Evolutionary conservation across 2,797 vertebrate genomes (phyloP), one percentile per base, ranked within the genome.

Genomic region (Tenualosa ilisha): DNA sequence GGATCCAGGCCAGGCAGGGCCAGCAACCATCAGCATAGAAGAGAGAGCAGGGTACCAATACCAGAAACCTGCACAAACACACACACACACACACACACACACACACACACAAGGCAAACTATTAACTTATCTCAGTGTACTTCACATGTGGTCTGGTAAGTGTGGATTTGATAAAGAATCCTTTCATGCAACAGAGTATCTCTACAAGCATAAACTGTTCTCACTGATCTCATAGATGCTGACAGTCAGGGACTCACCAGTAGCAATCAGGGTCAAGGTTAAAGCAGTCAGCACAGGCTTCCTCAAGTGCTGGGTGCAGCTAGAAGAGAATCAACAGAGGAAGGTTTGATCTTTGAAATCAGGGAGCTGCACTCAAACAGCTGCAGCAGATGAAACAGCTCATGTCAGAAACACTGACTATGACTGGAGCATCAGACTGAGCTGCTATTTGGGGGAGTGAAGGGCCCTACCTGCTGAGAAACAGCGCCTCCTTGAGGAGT

Each of bases 31-130:
- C 40, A 43, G 15, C 2, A 22, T 17, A 79, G 72, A 79, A 6
- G 72, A 22, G 6, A 20, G 72, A 79, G 37, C 17, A 79, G 72
- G 72, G 7, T 22, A 79, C 40, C 37, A 79, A 37, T 22, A 79
- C 72, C 72, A 79, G 37, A 20, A 79, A 22, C 72, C 72, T 79
- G 20, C 72, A 79, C 40, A 46, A 15, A 79, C 72, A 79, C 72
- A 79, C 65, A 68, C 65, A 68, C 65, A 68, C 5, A 68, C 65
- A 68, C 31, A 31, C 31, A 31, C 31, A 31, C 31, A 31, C 31
- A 31, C 24, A 31, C 15, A 75, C 68, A 43, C 17, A 75, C 72
- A 79, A 49, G 3, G 7, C 46, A 49, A 49, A 49, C 46, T 49
- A 49, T 8, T 49, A 31, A 31, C 31, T 31, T 31, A 1, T 31